phyloP scores from a whole-genome alignment of 1,140 invertebrate genomes.

The Neodiprion virginianus region DNA sequence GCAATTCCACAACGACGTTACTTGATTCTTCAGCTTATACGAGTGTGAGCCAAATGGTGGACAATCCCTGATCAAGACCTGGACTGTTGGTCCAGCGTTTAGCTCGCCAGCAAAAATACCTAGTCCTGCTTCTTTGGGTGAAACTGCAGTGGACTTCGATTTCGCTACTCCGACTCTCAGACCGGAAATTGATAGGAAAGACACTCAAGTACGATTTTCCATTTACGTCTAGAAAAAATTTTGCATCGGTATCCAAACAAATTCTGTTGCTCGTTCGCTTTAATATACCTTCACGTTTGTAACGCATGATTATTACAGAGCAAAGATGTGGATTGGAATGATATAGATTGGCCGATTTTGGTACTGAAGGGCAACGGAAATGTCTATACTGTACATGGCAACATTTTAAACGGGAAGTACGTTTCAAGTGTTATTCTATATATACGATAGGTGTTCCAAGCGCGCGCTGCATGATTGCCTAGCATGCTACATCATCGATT shows the following conservation, averaged over 20 bases:
- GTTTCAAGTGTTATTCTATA: not conserved
- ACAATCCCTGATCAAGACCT: constrained; percentile 60
- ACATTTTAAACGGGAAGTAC: constrained; percentile 65
- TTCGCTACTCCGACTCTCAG: constrained; percentile 68
- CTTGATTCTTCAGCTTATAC: constrained; percentile 54
- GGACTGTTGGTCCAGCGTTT: constrained; percentile 65
- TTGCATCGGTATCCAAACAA: not conserved
- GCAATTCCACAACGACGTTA: not conserved
- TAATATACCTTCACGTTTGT: constrained; percentile 16
- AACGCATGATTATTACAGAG: constrained; percentile 30
- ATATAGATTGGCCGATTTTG: constrained; percentile 76
- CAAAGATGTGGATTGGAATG: constrained; percentile 48
- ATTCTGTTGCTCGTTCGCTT: not conserved
- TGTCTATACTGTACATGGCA: constrained; percentile 70
- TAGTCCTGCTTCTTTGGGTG: constrained; percentile 74
- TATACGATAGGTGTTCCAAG: not conserved
- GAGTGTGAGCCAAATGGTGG: constrained; percentile 53
- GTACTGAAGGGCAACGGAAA: constrained; percentile 85
- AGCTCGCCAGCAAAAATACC: constrained; percentile 61
- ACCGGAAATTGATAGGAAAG: constrained; percentile 15
- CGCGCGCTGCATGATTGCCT: too few species aligned
- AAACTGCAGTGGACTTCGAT: constrained; percentile 85
- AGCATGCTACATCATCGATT: too few species aligned
- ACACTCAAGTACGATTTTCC: constrained; percentile 14
- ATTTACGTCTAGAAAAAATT: constrained; percentile 23